Conservation (phyloP, 2,113 vertebrate genomes). For the Mustelus asterias region DNA sequence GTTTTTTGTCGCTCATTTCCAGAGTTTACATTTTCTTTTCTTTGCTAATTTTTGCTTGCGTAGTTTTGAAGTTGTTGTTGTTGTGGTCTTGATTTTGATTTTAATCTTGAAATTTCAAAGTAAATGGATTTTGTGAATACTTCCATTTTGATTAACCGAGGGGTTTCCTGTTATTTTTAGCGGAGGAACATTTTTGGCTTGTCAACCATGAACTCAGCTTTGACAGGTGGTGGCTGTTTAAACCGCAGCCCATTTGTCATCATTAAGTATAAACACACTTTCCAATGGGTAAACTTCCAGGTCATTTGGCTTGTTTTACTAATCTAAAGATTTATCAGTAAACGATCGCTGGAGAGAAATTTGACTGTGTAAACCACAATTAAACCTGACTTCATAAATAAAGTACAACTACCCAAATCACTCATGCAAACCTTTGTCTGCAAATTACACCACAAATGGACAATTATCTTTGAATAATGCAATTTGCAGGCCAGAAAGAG, state of each 20-base stretch:
- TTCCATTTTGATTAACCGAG: not conserved
- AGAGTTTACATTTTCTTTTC: not conserved
- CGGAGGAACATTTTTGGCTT: no score
- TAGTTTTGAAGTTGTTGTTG: not conserved
- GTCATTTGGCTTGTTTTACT: not conserved
- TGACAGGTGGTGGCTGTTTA: not conserved
- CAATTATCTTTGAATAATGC: slow-evolving; percentile 28
- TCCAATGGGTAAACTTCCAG: not conserved
- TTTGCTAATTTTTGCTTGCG: not conserved
- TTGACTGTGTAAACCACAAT: not conserved
- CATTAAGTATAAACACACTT: not conserved
- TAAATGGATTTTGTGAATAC: not conserved
- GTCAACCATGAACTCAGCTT: not conserved
- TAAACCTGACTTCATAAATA: slow-evolving; percentile 27
- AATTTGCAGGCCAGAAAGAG: slow-evolving; percentile 14
- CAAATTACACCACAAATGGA: slow-evolving; percentile 4
- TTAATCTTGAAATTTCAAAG: not conserved
- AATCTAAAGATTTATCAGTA: not conserved
- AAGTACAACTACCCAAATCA: not conserved
- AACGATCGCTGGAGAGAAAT: slow-evolving; percentile 9
- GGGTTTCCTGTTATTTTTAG: not conserved
- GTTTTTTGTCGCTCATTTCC: not conserved
- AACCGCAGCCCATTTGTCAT: not conserved
- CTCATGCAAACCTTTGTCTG: slow-evolving; percentile 16
- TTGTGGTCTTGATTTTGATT: not conserved